Base-by-base conservation (phyloP, 1,140 invertebrate genomes). In the Physella acuta region DNA sequence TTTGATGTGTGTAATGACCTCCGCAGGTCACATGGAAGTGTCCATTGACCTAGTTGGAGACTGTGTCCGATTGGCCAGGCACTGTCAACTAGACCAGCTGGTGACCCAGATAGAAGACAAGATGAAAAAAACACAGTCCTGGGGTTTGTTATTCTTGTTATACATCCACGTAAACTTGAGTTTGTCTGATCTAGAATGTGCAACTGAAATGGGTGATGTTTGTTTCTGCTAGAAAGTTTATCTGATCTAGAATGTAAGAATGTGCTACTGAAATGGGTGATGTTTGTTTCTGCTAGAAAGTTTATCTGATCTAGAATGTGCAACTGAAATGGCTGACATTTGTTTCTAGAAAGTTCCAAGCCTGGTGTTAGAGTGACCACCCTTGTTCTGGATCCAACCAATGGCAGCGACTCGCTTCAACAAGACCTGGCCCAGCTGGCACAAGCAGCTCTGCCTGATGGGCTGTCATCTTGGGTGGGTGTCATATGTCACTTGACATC, bases 51-150 rank as follows among this genome's bases (percentile, higher is more conserved):
- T 82, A 26, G 73, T 85, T n/a, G 82, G 86, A 28, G 81, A 85
- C 65, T 84, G 84, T 63, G 74, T 83, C 3, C 74, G 75, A 20
- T 72, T 88, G 24, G 86, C 86, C 31, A 80, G 82, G 24, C 85
- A 88, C 71, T 88, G 87, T 73, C 76, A 82, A 55, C 72, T 88
- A 34, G 28, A 68, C 1, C 68, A 74, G 31, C 75, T 88, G 3
- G 76, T 81, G 5, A 55, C 79, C 24, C 58, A 82, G 53, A 77
- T 88, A n/a, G 78, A 86, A 63, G 77, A 83, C 20, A 79, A 78
- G 20, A 67, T 80, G 52, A 82, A 83, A 68, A 83, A 85, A 63
- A 80, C 79, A 0, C 64, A 77, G 16, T 80, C 77, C 16, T 87
- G 87, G 78, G 83, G 87, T 88, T 78, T 79, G 81, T 69, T n/a